Percentiles rank a stretch among this genome's conserved stretches.
Conservation (phyloP, 2,797 vertebrate species). For the Notoglanidium macrostoma region DNA sequence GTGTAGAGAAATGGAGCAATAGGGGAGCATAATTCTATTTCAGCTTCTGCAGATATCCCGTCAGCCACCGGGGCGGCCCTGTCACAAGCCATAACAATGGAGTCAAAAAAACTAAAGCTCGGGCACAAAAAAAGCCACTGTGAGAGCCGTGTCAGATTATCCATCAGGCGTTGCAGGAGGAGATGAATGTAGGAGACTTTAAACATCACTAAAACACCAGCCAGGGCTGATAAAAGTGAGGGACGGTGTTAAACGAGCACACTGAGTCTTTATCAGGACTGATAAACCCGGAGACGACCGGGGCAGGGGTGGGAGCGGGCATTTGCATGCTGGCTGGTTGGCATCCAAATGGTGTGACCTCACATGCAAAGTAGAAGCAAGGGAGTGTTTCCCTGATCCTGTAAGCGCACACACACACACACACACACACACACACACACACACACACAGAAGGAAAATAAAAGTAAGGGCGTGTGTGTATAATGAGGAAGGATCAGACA, state of each 20-base stretch:
- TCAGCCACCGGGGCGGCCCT: slow-evolving; percentile 64
- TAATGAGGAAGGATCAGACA: slow-evolving; percentile 12
- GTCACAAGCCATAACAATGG: slow-evolving; percentile 68
- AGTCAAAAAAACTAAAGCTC: slow-evolving; percentile 64
- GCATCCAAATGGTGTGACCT: slow-evolving; percentile 46
- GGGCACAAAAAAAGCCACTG: slow-evolving; percentile 47
- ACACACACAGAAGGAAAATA: background rate
- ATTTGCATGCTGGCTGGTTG: slow-evolving; percentile 52
- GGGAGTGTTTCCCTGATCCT: background rate
- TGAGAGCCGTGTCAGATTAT: background rate
- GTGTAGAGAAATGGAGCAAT: background rate
- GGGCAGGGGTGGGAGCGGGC: background rate
- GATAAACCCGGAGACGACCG: slow-evolving; percentile 64
- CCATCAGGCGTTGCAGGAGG: background rate
- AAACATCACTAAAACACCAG: slow-evolving; percentile 6
- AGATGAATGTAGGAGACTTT: slow-evolving; percentile 17
- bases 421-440: too few species aligned
- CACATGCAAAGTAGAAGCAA: slow-evolving; percentile 42
- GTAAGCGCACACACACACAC: too few species aligned
- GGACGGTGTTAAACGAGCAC: slow-evolving; percentile 73
- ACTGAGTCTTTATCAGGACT: slow-evolving; percentile 65
- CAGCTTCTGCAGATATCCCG: slow-evolving; percentile 65
- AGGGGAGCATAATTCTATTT: slow-evolving; percentile 68
- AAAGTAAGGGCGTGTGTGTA: slow-evolving; percentile 28
- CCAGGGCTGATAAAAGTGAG: slow-evolving; percentile 68